Conservation (phyloP, 1,140 invertebrate species). For the Cydia strobilella region DNA sequence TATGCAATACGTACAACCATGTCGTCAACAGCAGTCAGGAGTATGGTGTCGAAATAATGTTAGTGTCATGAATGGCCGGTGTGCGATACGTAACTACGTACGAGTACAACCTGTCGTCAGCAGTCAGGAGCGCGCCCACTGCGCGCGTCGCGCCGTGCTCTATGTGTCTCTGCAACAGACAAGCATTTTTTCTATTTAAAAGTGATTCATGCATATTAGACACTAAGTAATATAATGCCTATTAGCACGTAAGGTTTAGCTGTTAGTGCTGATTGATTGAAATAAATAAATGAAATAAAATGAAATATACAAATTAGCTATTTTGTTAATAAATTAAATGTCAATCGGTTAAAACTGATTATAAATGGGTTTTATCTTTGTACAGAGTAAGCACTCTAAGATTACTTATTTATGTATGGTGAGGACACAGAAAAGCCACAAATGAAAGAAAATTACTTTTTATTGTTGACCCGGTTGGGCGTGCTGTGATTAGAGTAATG, state of each 20-base stretch:
- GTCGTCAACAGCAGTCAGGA: too few relatives aligned
- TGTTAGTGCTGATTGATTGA: too few relatives aligned
- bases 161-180: slow-evolving; percentile 53
- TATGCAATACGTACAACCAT: neutral
- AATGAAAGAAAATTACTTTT: slow-evolving; percentile 54
- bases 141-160: slow-evolving; percentile 30
- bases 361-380: too few relatives aligned
- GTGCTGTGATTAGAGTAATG: slow-evolving; percentile 71
- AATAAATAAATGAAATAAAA: too few relatives aligned
- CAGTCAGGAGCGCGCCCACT: neutral
- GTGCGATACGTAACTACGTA: neutral
- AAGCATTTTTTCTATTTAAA: too few relatives aligned
- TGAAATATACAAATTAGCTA: too few relatives aligned
- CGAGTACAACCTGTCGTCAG: neutral
- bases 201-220: too few relatives aligned
- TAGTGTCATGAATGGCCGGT: neutral
- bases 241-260: too few relatives aligned
- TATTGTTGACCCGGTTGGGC: slow-evolving; percentile 57
- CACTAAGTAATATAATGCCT: too few relatives aligned
- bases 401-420: slow-evolving; percentile 23
- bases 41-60: neutral
- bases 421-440: neutral
- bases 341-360: too few relatives aligned
- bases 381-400: neutral
- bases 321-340: neutral